Conservation (phyloP, 2,888 invertebrate genomes). For the Julus scandinavius region DNA sequence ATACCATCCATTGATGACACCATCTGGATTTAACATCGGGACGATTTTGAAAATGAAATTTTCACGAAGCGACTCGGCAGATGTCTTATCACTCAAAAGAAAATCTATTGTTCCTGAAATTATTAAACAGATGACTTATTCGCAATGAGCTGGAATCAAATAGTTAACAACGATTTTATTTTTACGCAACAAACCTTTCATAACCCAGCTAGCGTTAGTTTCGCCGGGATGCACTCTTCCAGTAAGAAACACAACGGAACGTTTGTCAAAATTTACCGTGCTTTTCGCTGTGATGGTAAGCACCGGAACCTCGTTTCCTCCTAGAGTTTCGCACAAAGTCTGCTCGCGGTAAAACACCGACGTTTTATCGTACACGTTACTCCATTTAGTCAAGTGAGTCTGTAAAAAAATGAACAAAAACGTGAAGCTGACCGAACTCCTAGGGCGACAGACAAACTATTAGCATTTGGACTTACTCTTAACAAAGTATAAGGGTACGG, state of each 20-base stretch:
- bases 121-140: not conserved
- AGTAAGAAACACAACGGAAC: slow-evolving; percentile 73
- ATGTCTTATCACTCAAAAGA: slow-evolving; percentile 72
- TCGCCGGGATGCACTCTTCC: slow-evolving; percentile 89
- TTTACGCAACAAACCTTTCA: slow-evolving; percentile 73
- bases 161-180: not conserved
- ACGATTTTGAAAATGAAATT: slow-evolving; percentile 85
- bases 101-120: slow-evolving; percentile 73
- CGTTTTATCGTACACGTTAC: slow-evolving; percentile 66
- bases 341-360: slow-evolving; percentile 75
- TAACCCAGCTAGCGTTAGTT: slow-evolving; percentile 88
- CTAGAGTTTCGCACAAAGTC: slow-evolving; percentile 76
- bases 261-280: not conserved
- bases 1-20: slow-evolving; percentile 87
- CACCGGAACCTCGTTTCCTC: slow-evolving; percentile 79
- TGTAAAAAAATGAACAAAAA: slow-evolving; percentile 65
- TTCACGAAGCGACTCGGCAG: slow-evolving; percentile 74
- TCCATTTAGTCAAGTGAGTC: slow-evolving; percentile 75
- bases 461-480: slow-evolving; percentile 70
- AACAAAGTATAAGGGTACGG: slow-evolving; percentile 85
- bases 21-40: slow-evolving; percentile 90
- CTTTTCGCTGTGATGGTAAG: slow-evolving; percentile 75
- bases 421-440: not conserved
- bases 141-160: not conserved
- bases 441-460: not conserved